Evolutionary conservation across 2,797 vertebrate genomes (phyloP), one percentile per base, ranked within the genome.

Genomic region (Amblyraja radiata): DNA sequence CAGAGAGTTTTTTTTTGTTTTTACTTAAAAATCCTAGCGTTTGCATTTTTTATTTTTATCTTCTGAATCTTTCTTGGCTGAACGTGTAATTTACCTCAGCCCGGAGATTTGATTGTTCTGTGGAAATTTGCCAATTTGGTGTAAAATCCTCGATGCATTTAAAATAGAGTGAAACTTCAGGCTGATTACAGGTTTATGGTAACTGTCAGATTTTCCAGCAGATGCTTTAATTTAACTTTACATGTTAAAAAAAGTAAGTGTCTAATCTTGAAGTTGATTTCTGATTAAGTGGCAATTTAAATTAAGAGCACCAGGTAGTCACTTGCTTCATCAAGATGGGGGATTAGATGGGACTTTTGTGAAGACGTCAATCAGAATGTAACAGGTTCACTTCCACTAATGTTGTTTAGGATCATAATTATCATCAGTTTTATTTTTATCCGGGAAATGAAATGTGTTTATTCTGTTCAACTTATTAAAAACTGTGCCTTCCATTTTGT

Each of bases 361-460:
- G 90, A 92, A 54, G 74, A 46, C 21, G 73, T 92, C 68, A 74
- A 92, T 92, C 90, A 28, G 90, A 76, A 92, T 46, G 46, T 74
- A 54, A 1, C 68, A 92, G 36, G 54, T 92, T 92, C 74, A 76
- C 71, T 54, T 92, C 73, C 39, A 16, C 90, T 39, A 74, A 23
- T 21, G 36, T 76, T 36, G 46, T 92, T 71, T 76, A 65, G 90
- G n/a, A 74, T 71, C 76, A 25, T 92, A 92, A 92, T 92, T 92
- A 92, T 74, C 36, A 54, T 73, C 68, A 92, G 46, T 92, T 92
- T 92, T 92, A 92, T 92, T 92, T 92, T 76, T 92, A 92, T 92
- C 90, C 58, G 28, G 39, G 14, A 91, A 74, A 91, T 74, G 73
- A 91, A 91, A 74, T 91, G 90, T 91, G 73, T 92, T 92, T 71